A percentile compares a stretch with the other conserved stretches of the same genome.
Evolutionary conservation across 1,140 invertebrate species (phyloP).

Genomic region (Marisa cornuarietis): DNA sequence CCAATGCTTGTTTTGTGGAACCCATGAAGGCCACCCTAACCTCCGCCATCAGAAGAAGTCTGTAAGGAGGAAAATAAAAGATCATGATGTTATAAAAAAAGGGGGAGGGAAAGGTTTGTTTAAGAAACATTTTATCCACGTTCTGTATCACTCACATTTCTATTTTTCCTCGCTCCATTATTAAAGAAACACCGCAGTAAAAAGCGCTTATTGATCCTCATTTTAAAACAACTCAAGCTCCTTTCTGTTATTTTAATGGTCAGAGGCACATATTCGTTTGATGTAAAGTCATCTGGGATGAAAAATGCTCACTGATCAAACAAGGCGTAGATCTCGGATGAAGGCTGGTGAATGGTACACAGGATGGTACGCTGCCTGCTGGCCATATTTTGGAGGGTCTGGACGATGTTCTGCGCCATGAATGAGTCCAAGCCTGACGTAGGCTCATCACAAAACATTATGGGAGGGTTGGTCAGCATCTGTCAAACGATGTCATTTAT

Average conservation of each 20-base stretch:
- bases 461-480: constrained; percentile 90
- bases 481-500: constrained; percentile 57
- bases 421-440: constrained; percentile 92
- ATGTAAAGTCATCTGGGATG: no score
- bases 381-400: constrained; percentile 74
- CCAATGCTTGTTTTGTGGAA: constrained; percentile 78
- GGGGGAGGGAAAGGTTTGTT: no score
- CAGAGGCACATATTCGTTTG: no score
- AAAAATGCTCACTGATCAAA: constrained; percentile 72
- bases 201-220: no score
- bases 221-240: no score
- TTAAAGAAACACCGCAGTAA: no score
- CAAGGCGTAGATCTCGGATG: constrained; percentile 88
- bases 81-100: background rate
- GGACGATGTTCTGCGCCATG: constrained; percentile 91
- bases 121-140: no score
- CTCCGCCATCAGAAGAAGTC: constrained; percentile 87
- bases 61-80: constrained; percentile 28
- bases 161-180: no score
- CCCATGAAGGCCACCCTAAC: constrained; percentile 91
- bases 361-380: constrained; percentile 89
- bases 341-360: constrained; percentile 96
- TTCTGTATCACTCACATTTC: no score
- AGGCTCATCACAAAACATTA: constrained; percentile 97
- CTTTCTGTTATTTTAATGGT: no score